phyloP scores from a whole-genome alignment of 2,888 invertebrate genomes.

The Oscheius sp. region DNA sequence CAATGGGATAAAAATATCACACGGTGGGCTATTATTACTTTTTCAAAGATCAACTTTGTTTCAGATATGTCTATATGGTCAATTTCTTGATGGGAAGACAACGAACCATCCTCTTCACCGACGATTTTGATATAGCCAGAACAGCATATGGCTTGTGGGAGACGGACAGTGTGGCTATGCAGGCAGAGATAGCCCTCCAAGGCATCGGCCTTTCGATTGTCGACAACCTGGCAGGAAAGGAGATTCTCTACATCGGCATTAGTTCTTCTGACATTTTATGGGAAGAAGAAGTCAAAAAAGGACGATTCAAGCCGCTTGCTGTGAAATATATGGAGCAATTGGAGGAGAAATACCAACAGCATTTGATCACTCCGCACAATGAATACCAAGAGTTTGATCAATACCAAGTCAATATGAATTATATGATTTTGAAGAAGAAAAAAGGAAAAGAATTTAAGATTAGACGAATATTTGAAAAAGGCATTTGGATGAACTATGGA shows the following conservation, averaged over 20 bases:
- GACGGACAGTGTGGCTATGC: conserved; percentile 75
- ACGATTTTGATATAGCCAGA: conserved; percentile 80
- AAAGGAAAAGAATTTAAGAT: conserved; percentile 55
- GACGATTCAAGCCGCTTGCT: conserved; percentile 77
- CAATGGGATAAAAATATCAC: conserved; percentile 37
- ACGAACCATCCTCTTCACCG: conserved; percentile 84
- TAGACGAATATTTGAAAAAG: conserved; percentile 60
- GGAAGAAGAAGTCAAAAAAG: conserved; percentile 84
- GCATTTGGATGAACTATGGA: conserved; percentile 85
- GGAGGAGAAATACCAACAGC: conserved; percentile 66
- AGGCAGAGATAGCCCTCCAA: conserved; percentile 83
- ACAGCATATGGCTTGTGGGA: conserved; percentile 75
- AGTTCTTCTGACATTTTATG: conserved; percentile 88
- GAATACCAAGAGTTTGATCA: conserved; percentile 38
- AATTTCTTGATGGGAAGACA: conserved; percentile 94
- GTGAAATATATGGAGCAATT: conserved; percentile 68
- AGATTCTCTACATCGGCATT: conserved; percentile 67
- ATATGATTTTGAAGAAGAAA: conserved; percentile 73
- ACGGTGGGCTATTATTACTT: conserved; percentile 28
- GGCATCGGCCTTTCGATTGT: conserved; percentile 92
- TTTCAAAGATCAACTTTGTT: not conserved
- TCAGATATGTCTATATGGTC: conserved; percentile 78
- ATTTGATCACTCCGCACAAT: conserved; percentile 30
- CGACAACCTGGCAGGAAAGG: conserved; percentile 77
- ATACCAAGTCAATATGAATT: conserved; percentile 78